Evolutionary conservation across 2,888 invertebrate species (phyloP), one percentile per base, ranked within the genome.

Genomic region (Cremastinae sp.): DNA sequence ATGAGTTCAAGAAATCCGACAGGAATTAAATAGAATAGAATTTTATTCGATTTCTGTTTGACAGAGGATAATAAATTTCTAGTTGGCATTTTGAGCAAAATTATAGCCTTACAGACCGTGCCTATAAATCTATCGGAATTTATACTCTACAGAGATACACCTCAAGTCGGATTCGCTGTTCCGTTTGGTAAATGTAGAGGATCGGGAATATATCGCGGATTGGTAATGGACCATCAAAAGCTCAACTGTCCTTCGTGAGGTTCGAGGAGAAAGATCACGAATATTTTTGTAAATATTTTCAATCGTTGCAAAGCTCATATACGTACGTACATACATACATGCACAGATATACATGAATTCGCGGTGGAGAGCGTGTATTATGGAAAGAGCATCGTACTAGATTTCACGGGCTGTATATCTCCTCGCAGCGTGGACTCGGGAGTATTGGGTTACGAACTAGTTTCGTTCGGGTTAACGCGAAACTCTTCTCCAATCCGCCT

Each of bases 371-470:
- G 62, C 37, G 49, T 69, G 55, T 18, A 9, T 5, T 71, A 55
- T 51, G 58, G 47, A 41, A 64, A 72, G 75, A 41, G 61, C 64
- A 64, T 70, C 76, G 69, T 76, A 76, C 76, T 59, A 76, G 76
- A 76, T 76, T 73, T 76, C 76, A 76, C 76, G 76, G 73, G 68
- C 69, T 69, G 68, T 73, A 69, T 64, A 69, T 64, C 59, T 71
- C 51, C 58, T 39, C 53, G 43, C 51, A 51, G 55, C 61, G 18
- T 58, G 69, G 68, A 76, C 64, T 70, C 35, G 59, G 49, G 53
- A 55, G 73, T 76, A 76, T 76, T 73, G 69, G 76, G 76, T 76
- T 76, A 76, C 76, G 76, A 65, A 76, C 76, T 76, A 76, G 76
- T 76, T 76, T 73, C 73, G 76, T 73, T 76, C 73, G 65, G 76